These are phyloP conservation scores for Busseola fusca DNA, from an alignment of 2,888 invertebrate genomes.

Conservation along the genomic window DNA sequence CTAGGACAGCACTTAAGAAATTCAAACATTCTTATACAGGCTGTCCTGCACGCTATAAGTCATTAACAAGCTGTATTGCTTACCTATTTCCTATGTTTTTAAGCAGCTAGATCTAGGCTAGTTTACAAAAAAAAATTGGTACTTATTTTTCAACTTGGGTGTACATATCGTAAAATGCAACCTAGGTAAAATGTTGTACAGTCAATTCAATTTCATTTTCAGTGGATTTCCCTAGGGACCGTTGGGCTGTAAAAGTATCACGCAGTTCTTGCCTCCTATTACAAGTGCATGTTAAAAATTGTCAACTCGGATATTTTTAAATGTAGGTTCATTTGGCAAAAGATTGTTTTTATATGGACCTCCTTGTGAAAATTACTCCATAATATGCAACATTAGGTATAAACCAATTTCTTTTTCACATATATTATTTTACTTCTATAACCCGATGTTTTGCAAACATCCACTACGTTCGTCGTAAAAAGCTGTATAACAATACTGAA, in stretches of 20 bases:
- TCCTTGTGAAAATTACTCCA: background rate
- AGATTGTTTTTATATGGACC: too few species aligned
- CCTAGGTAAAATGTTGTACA: conserved; percentile 17
- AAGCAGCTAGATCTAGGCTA: background rate
- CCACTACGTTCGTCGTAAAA: background rate
- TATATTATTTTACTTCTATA: background rate
- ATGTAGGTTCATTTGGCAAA: background rate
- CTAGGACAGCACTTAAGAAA: background rate
- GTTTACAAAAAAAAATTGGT: background rate
- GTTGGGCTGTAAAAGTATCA: conserved; percentile 10
- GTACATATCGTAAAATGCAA: conserved; percentile 19
- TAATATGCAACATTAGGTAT: background rate
- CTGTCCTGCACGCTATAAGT: background rate
- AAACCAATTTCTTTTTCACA: too few species aligned
- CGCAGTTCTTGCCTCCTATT: conserved; percentile 1
- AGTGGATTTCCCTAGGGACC: conserved; percentile 32
- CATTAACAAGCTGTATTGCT: conserved; percentile 1
- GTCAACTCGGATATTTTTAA: background rate
- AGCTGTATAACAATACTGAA: background rate
- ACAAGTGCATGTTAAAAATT: conserved; percentile 12
- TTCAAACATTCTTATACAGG: background rate
- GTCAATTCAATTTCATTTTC: conserved; percentile 34
- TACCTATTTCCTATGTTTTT: background rate
- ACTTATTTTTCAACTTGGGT: background rate
- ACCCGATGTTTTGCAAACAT: background rate